A percentile compares a stretch with the other conserved stretches of the same genome.
Evolutionary conservation across 2,797 vertebrate species (phyloP).

Genomic region (Lepidocolaptes lacrymiger): DNA sequence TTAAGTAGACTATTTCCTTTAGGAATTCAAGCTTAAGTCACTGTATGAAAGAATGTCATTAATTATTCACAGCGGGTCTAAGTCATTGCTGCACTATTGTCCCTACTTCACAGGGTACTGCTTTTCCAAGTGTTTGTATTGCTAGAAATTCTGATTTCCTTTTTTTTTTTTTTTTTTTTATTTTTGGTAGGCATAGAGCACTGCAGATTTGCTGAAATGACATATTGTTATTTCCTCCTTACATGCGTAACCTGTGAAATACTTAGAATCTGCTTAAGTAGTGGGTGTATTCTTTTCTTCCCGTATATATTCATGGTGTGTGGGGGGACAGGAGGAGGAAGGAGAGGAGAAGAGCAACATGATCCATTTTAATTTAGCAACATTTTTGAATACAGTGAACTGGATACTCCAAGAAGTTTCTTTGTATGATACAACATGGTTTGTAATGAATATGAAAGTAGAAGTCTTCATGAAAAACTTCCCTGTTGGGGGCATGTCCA

Average conservation of each 20-base stretch:
- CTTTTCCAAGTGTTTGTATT: not conserved
- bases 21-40: not conserved
- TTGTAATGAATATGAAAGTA: not conserved
- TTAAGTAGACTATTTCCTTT: not conserved
- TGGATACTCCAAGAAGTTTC: not conserved
- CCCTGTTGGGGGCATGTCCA: not conserved
- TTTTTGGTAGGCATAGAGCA: not conserved
- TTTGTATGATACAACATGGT: not conserved
- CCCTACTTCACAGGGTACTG: not conserved
- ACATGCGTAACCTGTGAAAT: not conserved
- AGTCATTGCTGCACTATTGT: not conserved
- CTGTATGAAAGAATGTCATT: not conserved
- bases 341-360: not conserved
- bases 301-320: not conserved
- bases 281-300: conserved; percentile 23
- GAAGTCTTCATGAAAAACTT: not conserved
- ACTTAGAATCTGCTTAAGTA: not conserved
- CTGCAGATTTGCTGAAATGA: not conserved
- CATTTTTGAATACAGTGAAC: not conserved
- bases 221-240: conserved; percentile 12
- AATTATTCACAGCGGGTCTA: not conserved
- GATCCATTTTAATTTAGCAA: conserved; percentile 5
- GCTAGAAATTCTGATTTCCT: not conserved
- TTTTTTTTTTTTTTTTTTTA: not conserved
- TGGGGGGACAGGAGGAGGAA: not conserved